Percentiles rank a stretch among this genome's conserved stretches.
These are phyloP conservation scores for Apamea anceps DNA, from an alignment of 2,888 invertebrate genomes.

Conservation along the genomic window DNA sequence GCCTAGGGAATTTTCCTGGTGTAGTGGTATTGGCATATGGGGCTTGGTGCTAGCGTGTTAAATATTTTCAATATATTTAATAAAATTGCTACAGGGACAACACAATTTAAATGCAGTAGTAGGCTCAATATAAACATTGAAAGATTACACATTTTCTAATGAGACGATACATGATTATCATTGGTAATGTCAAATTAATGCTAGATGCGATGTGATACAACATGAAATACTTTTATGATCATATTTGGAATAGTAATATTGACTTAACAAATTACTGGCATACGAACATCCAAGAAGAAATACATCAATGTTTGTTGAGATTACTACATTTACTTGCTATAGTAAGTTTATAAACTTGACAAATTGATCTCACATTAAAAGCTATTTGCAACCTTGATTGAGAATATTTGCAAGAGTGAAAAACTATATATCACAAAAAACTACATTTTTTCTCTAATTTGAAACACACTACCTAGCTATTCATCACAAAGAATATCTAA, in stretches of 20 bases:
- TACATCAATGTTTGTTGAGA: constrained; percentile 41
- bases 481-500: constrained; percentile 54
- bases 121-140: constrained; percentile 32
- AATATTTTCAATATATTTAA: constrained; percentile 10
- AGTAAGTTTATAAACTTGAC: constrained; percentile 35
- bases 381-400: constrained; percentile 48
- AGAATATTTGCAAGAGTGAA: constrained; percentile 49
- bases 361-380: constrained; percentile 47
- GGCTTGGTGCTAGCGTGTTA: too few relatives aligned
- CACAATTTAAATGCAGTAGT: constrained; percentile 57
- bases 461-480: constrained; percentile 59
- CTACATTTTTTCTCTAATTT: constrained; percentile 39
- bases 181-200: constrained; percentile 23
- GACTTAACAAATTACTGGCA: constrained; percentile 25
- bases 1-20: too few relatives aligned
- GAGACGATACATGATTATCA: constrained; percentile 17
- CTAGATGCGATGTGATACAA: constrained; percentile 16
- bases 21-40: too few relatives aligned
- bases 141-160: constrained; percentile 42
- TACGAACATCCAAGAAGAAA: constrained; percentile 14
- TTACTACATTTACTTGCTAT: constrained; percentile 41
- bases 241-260: constrained; percentile 40
- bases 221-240: constrained; percentile 24
- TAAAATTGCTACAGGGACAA: constrained; percentile 38
- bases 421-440: constrained; percentile 52